These are phyloP conservation scores for Chunga burmeisteri DNA, from an alignment of 2,113 vertebrate species.

Conservation along the genomic window DNA sequence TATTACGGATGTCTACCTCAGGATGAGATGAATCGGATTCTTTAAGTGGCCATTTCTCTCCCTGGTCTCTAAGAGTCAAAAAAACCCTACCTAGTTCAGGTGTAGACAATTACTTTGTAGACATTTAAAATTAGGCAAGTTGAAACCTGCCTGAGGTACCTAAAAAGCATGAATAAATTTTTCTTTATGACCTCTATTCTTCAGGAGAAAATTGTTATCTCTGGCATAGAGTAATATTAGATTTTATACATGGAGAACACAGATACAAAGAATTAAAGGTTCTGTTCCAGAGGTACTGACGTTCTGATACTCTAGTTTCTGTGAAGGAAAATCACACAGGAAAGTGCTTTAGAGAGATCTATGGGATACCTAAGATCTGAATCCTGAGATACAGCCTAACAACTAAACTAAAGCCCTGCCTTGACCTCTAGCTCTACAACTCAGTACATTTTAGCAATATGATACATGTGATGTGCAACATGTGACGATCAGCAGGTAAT, in stretches of 20 bases:
- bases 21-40: not conserved
- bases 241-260: not conserved
- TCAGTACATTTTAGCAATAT: not conserved
- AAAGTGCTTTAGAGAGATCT: not conserved
- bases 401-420: not conserved
- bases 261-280: conserved; percentile 1
- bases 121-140: not conserved
- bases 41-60: not conserved
- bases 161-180: not conserved
- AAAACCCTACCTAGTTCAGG: not conserved
- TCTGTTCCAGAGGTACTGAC: not conserved
- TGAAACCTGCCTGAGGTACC: not conserved
- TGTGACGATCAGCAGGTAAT: not conserved
- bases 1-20: not conserved
- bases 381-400: not conserved
- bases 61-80: not conserved
- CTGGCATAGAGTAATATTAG: not conserved
- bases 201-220: not conserved
- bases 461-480: not conserved
- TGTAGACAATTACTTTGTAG: not conserved
- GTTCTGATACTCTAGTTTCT: not conserved
- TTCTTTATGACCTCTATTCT: not conserved
- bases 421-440: not conserved
- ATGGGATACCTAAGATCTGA: not conserved
- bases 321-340: not conserved